A percentile compares a stretch with the other conserved stretches of the same genome.
phyloP scores from a whole-genome alignment of 2,797 vertebrate species.

The Chaetophractus vellerosus region DNA sequence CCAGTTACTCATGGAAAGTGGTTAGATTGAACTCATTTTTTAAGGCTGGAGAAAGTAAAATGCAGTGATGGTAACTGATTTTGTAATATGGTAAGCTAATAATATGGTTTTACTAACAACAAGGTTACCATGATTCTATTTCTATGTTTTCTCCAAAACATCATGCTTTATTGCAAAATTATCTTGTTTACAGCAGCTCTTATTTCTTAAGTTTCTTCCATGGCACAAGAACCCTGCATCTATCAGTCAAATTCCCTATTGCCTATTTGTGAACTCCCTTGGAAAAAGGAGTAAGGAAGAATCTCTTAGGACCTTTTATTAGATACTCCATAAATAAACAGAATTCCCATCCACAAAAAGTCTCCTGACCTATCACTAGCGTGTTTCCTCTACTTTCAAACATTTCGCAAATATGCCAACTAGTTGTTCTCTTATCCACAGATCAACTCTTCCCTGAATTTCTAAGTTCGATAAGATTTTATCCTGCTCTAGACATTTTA shows the following conservation, averaged over 20 bases:
- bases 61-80: background rate
- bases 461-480: background rate
- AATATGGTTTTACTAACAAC: background rate
- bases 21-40: background rate
- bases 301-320: background rate
- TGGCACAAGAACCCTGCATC: background rate
- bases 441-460: background rate
- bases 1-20: background rate
- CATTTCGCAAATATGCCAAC: background rate
- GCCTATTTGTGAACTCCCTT: background rate
- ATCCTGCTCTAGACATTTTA: background rate
- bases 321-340: background rate
- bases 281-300: background rate
- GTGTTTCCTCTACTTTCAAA: background rate
- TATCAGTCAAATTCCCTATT: background rate
- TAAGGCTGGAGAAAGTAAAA: background rate
- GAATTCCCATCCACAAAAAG: background rate
- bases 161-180: background rate
- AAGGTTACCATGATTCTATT: background rate
- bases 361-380: background rate
- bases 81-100: background rate
- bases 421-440: background rate
- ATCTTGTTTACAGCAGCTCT: background rate
- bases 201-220: background rate
- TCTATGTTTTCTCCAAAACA: background rate